Evolutionary conservation across 2,113 vertebrate genomes (phyloP).

Genomic region (Clarias magur): DNA sequence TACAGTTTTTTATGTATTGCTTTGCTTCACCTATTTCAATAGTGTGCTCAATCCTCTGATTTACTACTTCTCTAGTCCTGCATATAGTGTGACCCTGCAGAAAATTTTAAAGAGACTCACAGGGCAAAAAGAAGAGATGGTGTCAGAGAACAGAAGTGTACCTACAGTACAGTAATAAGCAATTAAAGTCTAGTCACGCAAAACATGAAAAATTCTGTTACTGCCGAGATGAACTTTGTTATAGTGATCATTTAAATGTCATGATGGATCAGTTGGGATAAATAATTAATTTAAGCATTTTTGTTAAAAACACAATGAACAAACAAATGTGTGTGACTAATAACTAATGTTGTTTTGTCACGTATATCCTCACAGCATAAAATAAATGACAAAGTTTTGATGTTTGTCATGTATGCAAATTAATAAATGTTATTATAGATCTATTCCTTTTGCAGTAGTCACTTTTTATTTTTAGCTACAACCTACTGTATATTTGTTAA

Average conservation of each 20-base stretch:
- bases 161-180: no score
- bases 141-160: no score
- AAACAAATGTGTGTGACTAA: not conserved
- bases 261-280: not conserved
- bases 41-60: no score
- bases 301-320: not conserved
- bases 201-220: not conserved
- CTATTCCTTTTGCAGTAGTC: not conserved
- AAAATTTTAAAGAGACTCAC: no score
- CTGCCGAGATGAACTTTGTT: not conserved
- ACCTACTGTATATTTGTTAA: not conserved
- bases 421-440: not conserved
- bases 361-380: not conserved
- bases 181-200: not conserved
- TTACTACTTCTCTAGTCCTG: no score
- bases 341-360: not conserved
- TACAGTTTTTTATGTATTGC: no score
- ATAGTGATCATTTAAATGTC: not conserved
- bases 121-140: no score
- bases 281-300: not conserved
- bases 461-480: not conserved
- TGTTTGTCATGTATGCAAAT: not conserved
- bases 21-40: no score
- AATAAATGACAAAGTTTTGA: not conserved
- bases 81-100: no score